A percentile compares a stretch with the other conserved stretches of the same genome.
Evolutionary conservation across 2,888 invertebrate genomes (phyloP).

Genomic region (Tachystola acroxantha): DNA sequence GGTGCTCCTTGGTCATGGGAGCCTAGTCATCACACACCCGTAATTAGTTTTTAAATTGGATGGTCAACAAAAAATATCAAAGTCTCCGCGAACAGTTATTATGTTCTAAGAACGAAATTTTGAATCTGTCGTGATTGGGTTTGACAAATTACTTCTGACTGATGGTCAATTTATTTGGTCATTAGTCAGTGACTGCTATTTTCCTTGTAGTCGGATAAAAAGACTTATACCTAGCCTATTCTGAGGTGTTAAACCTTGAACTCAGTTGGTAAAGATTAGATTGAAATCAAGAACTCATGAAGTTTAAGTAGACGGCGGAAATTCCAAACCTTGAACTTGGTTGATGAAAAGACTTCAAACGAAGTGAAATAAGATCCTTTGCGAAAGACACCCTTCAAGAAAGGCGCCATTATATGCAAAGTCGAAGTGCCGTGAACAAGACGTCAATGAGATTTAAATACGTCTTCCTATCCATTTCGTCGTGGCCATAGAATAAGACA

Average conservation of each 20-base stretch:
- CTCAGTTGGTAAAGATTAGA: not conserved
- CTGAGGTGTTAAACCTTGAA: not conserved
- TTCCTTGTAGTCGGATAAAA: constrained; percentile 24
- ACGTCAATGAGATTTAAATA: constrained; percentile 52
- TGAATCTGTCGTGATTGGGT: constrained; percentile 60
- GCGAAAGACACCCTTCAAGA: constrained; percentile 32
- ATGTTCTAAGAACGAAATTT: constrained; percentile 53
- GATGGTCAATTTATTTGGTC: constrained; percentile 51
- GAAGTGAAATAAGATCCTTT: constrained; percentile 24
- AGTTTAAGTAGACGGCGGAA: too few species aligned
- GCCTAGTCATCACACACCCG: constrained; percentile 62
- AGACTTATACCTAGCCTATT: not conserved
- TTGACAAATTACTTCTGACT: constrained; percentile 64
- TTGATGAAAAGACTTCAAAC: constrained; percentile 12
- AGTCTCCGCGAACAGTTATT: constrained; percentile 61
- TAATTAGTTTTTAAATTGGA: constrained; percentile 78
- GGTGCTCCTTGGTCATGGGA: constrained; percentile 57
- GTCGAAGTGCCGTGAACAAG: constrained; percentile 22
- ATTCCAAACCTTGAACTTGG: constrained; percentile 9
- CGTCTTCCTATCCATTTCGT: constrained; percentile 40
- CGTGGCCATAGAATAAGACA: constrained; percentile 32
- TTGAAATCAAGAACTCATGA: not conserved
- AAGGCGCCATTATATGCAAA: constrained; percentile 49
- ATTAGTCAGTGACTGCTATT: constrained; percentile 42
- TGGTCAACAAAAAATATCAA: constrained; percentile 57